Percentiles rank a stretch among this genome's conserved stretches.
Evolutionary conservation across 2,113 vertebrate genomes (phyloP).

Genomic region (Sander vitreus): DNA sequence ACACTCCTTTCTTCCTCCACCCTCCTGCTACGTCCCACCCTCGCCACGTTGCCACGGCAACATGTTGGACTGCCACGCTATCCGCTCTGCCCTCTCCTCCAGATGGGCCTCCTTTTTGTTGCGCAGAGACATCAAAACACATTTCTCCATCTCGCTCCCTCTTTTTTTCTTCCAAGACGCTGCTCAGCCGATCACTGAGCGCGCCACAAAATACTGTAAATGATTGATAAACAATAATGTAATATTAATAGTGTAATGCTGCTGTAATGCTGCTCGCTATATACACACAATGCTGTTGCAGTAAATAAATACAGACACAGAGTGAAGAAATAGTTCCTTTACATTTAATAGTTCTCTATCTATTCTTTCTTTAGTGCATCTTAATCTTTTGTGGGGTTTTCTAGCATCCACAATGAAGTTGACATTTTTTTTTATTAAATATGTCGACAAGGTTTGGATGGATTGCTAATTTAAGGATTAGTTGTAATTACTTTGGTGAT

Average conservation of each 20-base stretch:
- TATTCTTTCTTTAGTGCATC: not conserved
- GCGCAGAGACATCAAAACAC: slow-evolving; percentile 17
- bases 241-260: not conserved
- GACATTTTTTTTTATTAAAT: not conserved
- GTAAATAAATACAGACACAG: slow-evolving; percentile 5
- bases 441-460: not conserved
- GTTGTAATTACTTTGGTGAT: not conserved
- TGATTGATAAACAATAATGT: too few relatives aligned
- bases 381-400: not conserved
- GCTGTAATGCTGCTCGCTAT: not conserved
- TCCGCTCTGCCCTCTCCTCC: slow-evolving; percentile 73
- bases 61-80: slow-evolving; percentile 61
- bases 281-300: not conserved
- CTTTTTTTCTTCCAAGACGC: slow-evolving; percentile 9
- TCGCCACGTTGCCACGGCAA: slow-evolving; percentile 73
- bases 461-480: not conserved
- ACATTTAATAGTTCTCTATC: not conserved
- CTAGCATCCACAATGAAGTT: not conserved
- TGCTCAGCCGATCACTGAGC: too few relatives aligned
- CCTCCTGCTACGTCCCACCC: slow-evolving; percentile 61
- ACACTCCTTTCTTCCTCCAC: not conserved
- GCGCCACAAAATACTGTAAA: slow-evolving; percentile 16
- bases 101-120: slow-evolving; percentile 73
- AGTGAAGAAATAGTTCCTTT: not conserved
- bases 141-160: slow-evolving; percentile 14